Evolutionary conservation across 2,888 invertebrate genomes (phyloP).

Genomic region (Dyspetes luteomarginatus): DNA sequence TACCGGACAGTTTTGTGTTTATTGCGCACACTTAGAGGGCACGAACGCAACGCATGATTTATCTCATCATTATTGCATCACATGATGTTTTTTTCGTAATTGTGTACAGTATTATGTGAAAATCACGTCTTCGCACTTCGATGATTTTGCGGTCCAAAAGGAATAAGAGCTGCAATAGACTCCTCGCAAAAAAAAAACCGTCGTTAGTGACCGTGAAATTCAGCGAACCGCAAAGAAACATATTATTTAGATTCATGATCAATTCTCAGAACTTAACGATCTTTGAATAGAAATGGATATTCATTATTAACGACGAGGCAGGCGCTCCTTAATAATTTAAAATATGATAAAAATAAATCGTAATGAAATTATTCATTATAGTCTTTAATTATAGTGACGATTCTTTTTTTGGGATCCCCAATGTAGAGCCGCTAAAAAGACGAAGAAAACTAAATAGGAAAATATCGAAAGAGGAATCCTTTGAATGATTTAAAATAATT

Average conservation of each 20-base stretch:
- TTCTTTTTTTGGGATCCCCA: too few relatives aligned
- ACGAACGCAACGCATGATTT: not conserved
- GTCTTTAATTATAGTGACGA: too few relatives aligned
- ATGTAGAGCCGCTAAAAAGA: too few relatives aligned
- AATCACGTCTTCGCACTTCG: constrained; percentile 15
- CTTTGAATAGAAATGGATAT: not conserved
- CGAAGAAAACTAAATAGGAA: too few relatives aligned
- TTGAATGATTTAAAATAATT: too few relatives aligned
- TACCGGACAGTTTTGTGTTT: too few relatives aligned
- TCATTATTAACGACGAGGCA: not conserved
- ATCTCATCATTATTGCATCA: not conserved
- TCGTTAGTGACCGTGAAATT: constrained; percentile 47
- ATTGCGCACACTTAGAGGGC: not conserved
- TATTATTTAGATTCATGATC: constrained; percentile 40
- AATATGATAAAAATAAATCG: too few relatives aligned
- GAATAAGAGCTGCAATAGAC: not conserved
- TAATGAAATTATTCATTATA: too few relatives aligned
- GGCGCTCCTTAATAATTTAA: not conserved
- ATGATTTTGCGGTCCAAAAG: not conserved
- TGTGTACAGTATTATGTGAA: not conserved
- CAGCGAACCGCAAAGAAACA: constrained; percentile 34
- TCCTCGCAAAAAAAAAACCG: constrained; percentile 4
- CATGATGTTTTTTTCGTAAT: not conserved
- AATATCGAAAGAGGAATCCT: too few relatives aligned
- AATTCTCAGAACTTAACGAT: constrained; percentile 11